Base-by-base conservation (phyloP, 2,113 vertebrate species). In the Chitala chitala region DNA sequence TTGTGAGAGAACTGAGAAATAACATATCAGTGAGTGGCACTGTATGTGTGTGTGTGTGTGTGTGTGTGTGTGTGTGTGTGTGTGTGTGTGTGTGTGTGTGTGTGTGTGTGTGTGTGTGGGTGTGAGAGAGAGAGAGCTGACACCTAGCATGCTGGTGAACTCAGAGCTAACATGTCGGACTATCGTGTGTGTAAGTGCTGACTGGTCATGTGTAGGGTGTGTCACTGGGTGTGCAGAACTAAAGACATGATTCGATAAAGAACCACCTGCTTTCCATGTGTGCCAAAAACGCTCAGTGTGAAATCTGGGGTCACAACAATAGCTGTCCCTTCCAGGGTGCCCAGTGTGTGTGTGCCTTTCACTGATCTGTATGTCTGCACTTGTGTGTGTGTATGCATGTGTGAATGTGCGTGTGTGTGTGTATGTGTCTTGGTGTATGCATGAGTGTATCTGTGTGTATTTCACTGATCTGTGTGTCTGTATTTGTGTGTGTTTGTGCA, bases 281-380 rank as follows among this genome's bases (percentile, higher is more conserved):
- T 85, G 51, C 84, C 86, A 84, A 86, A 92, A 93, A 93, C 88
- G 91, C 87, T 79, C 78, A 84, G 89, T 93, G 91, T 91, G 91
- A 94, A 92, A 93, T 91, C 80, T 69, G 75, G 85, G 85, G 86
- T 89, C 91, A 91, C 90, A 89, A 92, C 89, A 88, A 90, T 88
- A 84, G 84, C 81, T 79, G 61, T 82, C 90, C 86, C 78, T 82
- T 79, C 76, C 87, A 85, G 87, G 84, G 77, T 79, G 22, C 77
- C 74, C 74, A 63, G 79, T 75, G 79, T 58, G 73, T 81, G 74
- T 59, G 48, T 3, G 48, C n/a, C n/a, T n/a, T n/a, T n/a, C n/a
- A n/a, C n/a, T n/a, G n/a, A n/a, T n/a, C n/a, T n/a, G n/a, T n/a
- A n/a, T n/a, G n/a, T n/a, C n/a, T n/a, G n/a, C n/a, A n/a, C n/a